phyloP scores from a whole-genome alignment of 1,140 invertebrate genomes.

The Drosophila seguyi region DNA sequence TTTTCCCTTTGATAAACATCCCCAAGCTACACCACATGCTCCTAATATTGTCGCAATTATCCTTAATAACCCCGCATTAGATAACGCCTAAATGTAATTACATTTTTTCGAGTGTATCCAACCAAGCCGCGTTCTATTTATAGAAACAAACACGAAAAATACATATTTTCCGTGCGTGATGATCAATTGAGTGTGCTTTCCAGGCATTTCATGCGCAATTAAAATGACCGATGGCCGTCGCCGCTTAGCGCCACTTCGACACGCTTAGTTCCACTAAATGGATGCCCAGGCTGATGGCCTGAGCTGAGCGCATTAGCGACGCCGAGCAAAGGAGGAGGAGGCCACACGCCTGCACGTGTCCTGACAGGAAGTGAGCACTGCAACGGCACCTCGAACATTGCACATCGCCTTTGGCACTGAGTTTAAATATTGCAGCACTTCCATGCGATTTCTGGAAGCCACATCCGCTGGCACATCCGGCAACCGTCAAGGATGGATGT shows the following conservation, averaged over 20 bases:
- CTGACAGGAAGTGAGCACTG: slow-evolving; percentile 1
- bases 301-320: slow-evolving; percentile 54
- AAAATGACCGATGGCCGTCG: slow-evolving; percentile 68
- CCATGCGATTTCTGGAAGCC: slow-evolving; percentile 52
- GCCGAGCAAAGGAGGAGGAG: slow-evolving; percentile 15
- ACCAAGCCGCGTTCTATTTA: slow-evolving; percentile 14
- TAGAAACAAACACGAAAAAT: slow-evolving; percentile 1
- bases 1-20: background rate
- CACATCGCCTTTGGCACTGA: slow-evolving; percentile 6
- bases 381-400: slow-evolving; percentile 20
- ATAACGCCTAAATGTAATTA: slow-evolving; percentile 2
- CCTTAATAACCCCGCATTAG: background rate
- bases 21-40: background rate
- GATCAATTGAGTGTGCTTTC: slow-evolving; percentile 36
- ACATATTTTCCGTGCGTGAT: slow-evolving; percentile 31
- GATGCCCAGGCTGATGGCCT: slow-evolving; percentile 17
- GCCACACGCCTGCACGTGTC: slow-evolving; percentile 37
- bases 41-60: background rate
- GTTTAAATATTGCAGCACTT: slow-evolving; percentile 59
- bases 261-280: slow-evolving; percentile 24
- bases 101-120: slow-evolving; percentile 12
- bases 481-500: slow-evolving; percentile 7
- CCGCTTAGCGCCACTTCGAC: slow-evolving; percentile 27
- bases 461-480: slow-evolving; percentile 62
- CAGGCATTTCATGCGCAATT: slow-evolving; percentile 67